phyloP scores from a whole-genome alignment of 2,113 vertebrate genomes.

The Bolborhynchus lineola region DNA sequence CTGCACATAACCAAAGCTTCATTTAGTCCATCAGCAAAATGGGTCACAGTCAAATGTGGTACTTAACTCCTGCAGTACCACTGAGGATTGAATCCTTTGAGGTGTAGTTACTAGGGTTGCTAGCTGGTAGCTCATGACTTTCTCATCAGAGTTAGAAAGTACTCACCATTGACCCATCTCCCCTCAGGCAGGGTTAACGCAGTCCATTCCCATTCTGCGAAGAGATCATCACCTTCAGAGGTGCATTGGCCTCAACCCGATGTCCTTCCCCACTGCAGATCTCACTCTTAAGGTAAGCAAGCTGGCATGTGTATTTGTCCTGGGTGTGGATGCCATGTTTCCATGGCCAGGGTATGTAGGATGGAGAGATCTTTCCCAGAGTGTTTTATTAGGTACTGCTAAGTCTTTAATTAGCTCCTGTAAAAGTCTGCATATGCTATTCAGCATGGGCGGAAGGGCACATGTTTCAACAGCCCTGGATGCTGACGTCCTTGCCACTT shows the following conservation, averaged over 20 bases:
- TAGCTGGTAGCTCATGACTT: neutral
- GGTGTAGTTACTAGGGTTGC: neutral
- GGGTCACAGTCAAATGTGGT: neutral
- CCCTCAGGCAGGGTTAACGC: constrained; percentile 82
- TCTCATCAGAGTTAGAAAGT: neutral
- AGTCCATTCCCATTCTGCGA: constrained; percentile 91
- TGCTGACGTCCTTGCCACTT: neutral
- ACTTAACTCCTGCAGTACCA: neutral
- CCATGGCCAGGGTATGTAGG: neutral
- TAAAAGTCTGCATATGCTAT: accelerated
- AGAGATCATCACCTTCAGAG: constrained; percentile 93
- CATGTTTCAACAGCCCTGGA: neutral
- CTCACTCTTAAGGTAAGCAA: constrained; percentile 92
- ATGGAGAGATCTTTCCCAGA: neutral
- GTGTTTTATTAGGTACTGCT: neutral
- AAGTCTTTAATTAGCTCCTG: neutral
- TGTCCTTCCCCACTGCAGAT: constrained; percentile 92
- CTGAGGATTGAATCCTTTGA: neutral
- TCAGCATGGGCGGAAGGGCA: accelerated
- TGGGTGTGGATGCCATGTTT: neutral
- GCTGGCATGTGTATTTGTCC: neutral
- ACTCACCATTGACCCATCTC: neutral
- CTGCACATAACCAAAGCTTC: neutral
- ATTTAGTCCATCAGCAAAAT: neutral
- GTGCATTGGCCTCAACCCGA: constrained; percentile 89